Evolutionary conservation across 2,113 vertebrate genomes (phyloP).

Genomic region (Antennarius striatus): DNA sequence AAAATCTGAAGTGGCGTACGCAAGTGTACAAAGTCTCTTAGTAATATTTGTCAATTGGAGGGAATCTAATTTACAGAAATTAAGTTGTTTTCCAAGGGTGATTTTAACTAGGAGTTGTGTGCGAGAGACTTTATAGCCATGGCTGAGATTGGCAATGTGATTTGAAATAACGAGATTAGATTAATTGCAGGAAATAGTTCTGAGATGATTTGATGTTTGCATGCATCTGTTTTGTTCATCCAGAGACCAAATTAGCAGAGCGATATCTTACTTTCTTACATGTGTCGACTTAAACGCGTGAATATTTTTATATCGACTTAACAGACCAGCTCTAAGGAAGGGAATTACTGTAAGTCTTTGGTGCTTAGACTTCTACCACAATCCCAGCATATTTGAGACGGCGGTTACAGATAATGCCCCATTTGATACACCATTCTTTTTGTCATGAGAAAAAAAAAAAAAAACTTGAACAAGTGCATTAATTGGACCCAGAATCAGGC

Average conservation of each 20-base stretch:
- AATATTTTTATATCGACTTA: slow-evolving; percentile 73
- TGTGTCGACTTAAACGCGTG: slow-evolving; percentile 70
- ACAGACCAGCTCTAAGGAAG: slow-evolving; percentile 57
- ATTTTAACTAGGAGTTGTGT: slow-evolving; percentile 56
- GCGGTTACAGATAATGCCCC: slow-evolving; percentile 74
- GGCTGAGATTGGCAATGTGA: slow-evolving; percentile 62
- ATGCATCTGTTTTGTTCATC: slow-evolving; percentile 66
- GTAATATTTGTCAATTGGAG: slow-evolving; percentile 44
- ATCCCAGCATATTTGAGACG: slow-evolving; percentile 60
- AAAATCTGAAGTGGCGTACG: slow-evolving; percentile 66
- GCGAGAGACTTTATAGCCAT: slow-evolving; percentile 61
- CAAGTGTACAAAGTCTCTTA: slow-evolving; percentile 58
- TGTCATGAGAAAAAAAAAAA: slow-evolving; percentile 61
- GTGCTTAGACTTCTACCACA: slow-evolving; percentile 53
- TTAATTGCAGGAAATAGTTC: slow-evolving; percentile 81
- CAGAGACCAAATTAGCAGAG: slow-evolving; percentile 63
- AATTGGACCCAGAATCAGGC: slow-evolving; percentile 54
- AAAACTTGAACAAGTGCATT: slow-evolving; percentile 71
- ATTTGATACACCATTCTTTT: slow-evolving; percentile 71
- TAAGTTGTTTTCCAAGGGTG: slow-evolving; percentile 1
- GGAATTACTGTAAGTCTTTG: slow-evolving; percentile 46
- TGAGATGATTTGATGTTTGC: slow-evolving; percentile 72
- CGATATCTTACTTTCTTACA: slow-evolving; percentile 71
- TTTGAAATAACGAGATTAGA: slow-evolving; percentile 72
- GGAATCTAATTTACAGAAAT: not conserved